Evolutionary conservation across 2,113 vertebrate species (phyloP), one percentile per base, ranked within the genome.

Genomic region (Hippoglossus stenolepis): DNA sequence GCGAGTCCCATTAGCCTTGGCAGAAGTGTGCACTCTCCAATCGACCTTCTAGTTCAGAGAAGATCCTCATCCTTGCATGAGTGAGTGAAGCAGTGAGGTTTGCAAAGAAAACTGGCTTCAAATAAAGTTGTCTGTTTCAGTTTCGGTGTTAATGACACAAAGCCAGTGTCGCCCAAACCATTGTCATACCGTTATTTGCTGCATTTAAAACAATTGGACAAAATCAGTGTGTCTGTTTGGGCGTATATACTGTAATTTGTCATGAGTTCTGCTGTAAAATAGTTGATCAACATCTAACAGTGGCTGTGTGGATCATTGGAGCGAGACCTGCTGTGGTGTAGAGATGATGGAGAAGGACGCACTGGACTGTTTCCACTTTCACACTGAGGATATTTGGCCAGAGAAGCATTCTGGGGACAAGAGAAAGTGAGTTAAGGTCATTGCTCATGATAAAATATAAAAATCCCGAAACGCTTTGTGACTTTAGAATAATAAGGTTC

Each of bases 361-460:
- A 49, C 51, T 54, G 65, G 23, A 57, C 23, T 43, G 35, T 57
- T 82, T 65, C 69, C 78, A 20, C 54, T 65, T 63, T 65, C 60
- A 15, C 17, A 21, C 11, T n/a, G 43, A 53, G 74, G 87, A 68
- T 70, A 82, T 77, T 83, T 88, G 60, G 85, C 62, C 65, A 85
- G 66, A 59, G 80, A 64, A 71, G 82, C 77, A 65, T 72, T 79
- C 91, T 92, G 86, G 20, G 58, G 57, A 86, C 14, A 40, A 61
- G 60, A 89, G 20, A 83, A 54, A n/a, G 23, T 12, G 57, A 12
- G 21, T 75, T 74, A 56, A 60, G 15, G 17, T 49, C 5, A 49
- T 5, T 63, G 60, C n/a, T 58, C 61, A 68, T 26, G 70, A 54
- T n/a, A 21, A 40, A 35, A 26, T 40, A 47, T n/a, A 43, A 51